These are phyloP conservation scores for Campaea margaritaria DNA, from an alignment of 2,888 invertebrate species.

Conservation along the genomic window DNA sequence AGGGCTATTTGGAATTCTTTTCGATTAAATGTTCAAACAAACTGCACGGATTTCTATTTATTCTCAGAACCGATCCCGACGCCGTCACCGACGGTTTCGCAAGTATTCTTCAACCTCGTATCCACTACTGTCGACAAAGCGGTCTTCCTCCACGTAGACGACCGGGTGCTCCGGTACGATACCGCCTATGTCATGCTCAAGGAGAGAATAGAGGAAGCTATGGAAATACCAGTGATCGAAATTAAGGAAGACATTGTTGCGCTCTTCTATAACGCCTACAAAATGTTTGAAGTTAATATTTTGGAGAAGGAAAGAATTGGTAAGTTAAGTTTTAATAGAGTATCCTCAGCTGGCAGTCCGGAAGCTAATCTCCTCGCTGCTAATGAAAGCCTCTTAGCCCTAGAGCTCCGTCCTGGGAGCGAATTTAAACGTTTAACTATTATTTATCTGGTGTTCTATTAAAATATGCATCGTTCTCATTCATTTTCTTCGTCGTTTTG, in stretches of 20 bases:
- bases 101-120: constrained; percentile 57
- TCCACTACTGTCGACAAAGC: constrained; percentile 74
- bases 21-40: too few species aligned
- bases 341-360: too few species aligned
- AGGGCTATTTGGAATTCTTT: too few species aligned
- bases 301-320: constrained; percentile 68
- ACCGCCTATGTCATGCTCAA: constrained; percentile 71
- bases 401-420: too few species aligned
- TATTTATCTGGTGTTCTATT: too few species aligned
- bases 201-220: constrained; percentile 70
- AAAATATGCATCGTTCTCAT: too few species aligned
- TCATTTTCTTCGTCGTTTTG: too few species aligned
- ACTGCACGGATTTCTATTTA: too few species aligned
- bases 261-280: constrained; percentile 61
- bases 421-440: too few species aligned
- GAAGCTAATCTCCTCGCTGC: too few species aligned
- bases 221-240: constrained; percentile 74
- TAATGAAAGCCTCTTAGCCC: too few species aligned
- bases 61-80: constrained; percentile 63
- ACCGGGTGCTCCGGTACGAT: constrained; percentile 63
- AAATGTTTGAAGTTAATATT: constrained; percentile 64
- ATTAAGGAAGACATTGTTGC: constrained; percentile 66
- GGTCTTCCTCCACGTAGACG: constrained; percentile 61
- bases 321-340: too few species aligned
- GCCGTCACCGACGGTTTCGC: constrained; percentile 67